phyloP scores from a whole-genome alignment of 2,888 invertebrate genomes.

The Bhutanitis thaidina region DNA sequence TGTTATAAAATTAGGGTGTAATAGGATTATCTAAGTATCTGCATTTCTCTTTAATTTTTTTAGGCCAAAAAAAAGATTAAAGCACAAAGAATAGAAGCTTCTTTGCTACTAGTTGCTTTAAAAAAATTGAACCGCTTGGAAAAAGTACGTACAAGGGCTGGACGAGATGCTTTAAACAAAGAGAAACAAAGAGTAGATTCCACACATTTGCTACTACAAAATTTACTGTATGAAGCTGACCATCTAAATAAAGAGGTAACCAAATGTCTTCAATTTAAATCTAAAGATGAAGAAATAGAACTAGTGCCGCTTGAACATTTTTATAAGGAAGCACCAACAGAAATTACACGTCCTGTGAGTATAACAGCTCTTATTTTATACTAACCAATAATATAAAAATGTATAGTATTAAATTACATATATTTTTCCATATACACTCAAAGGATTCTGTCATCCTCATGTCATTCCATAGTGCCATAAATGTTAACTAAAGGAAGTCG shows the following conservation, averaged over 20 bases:
- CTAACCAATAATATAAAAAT: too few species aligned
- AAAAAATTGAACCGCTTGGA: conserved; percentile 95
- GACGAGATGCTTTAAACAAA: conserved; percentile 88
- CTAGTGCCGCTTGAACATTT: conserved; percentile 92
- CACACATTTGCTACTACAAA: conserved; percentile 93
- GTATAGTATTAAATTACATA: too few species aligned
- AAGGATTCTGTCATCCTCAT: too few species aligned
- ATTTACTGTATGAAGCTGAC: conserved; percentile 95
- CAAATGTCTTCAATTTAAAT: conserved; percentile 96
- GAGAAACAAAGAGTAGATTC: conserved; percentile 95
- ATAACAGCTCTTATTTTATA: not conserved
- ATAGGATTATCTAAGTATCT: too few species aligned
- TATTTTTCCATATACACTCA: too few species aligned
- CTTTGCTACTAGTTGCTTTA: conserved; percentile 88
- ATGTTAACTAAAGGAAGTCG: too few species aligned
- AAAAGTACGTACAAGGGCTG: conserved; percentile 91
- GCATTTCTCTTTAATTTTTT: conserved; percentile 27
- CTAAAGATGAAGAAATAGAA: conserved; percentile 96
- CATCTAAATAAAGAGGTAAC: conserved; percentile 97
- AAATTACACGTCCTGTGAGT: conserved; percentile 84
- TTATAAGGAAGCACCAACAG: conserved; percentile 86
- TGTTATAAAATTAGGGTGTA: too few species aligned
- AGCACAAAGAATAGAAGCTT: conserved; percentile 85
- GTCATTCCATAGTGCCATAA: too few species aligned
- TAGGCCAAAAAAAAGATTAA: conserved; percentile 82